Conservation (phyloP, 1,140 invertebrate species). For the Diprion similis region DNA sequence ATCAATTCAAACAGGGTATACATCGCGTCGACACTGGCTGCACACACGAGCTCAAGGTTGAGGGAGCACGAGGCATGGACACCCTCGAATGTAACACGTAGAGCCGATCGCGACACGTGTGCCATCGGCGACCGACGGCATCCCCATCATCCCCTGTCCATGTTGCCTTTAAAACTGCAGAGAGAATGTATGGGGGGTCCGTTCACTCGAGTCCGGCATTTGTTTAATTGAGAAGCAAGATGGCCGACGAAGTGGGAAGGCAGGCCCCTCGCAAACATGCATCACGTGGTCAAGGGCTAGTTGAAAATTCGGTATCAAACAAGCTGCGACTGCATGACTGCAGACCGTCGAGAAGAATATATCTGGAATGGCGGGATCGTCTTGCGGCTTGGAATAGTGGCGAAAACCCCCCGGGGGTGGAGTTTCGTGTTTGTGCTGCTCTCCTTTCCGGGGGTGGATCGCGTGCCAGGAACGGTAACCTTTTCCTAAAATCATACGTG, state of each 20-base stretch:
- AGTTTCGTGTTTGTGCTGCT: not conserved
- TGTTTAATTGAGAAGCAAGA: constrained; percentile 54
- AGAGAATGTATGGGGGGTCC: constrained; percentile 29
- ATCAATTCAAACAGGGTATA: not conserved
- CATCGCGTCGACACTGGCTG: not conserved
- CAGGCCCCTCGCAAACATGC: not conserved
- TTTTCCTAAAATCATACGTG: constrained; percentile 7
- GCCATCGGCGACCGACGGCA: constrained; percentile 22
- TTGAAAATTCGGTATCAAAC: not conserved
- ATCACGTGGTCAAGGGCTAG: not conserved
- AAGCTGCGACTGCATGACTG: not conserved
- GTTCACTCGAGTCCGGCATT: constrained; percentile 43
- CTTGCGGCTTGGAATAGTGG: not conserved
- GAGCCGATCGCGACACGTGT: constrained; percentile 41
- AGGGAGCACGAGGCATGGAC: not conserved
- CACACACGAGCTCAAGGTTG: not conserved
- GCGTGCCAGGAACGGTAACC: not conserved
- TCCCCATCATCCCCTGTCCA: constrained; percentile 12
- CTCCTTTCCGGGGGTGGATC: no score
- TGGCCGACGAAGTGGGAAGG: constrained; percentile 33
- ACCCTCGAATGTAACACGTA: no score
- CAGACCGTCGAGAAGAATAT: no score
- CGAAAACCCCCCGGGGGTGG: not conserved
- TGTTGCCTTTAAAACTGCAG: not conserved
- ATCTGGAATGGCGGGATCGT: not conserved